These are phyloP conservation scores for Pogona vitticeps DNA, from an alignment of 2,113 vertebrate genomes.

Conservation along the genomic window DNA sequence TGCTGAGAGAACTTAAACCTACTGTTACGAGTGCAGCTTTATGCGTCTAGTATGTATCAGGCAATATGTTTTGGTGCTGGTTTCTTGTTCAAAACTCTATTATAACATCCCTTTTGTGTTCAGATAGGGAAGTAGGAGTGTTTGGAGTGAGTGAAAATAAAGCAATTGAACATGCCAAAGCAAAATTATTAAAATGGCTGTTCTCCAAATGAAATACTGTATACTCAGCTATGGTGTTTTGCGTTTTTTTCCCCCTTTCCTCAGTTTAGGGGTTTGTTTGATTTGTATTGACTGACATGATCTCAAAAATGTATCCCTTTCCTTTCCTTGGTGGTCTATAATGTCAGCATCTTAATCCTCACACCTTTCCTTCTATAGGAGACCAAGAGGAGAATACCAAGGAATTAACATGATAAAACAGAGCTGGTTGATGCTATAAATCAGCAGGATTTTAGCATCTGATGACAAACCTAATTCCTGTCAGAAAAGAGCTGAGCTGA, in stretches of 20 bases:
- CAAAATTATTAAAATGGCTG: neutral
- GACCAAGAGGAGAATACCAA: neutral
- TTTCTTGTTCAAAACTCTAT: constrained; percentile 1
- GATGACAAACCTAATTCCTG: constrained; percentile 89
- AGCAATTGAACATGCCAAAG: neutral
- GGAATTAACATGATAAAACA: constrained; percentile 23
- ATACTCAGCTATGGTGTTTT: neutral
- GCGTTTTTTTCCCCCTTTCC: too few relatives aligned
- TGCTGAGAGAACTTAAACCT: constrained; percentile 21
- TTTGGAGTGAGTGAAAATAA: neutral
- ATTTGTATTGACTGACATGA: too few relatives aligned
- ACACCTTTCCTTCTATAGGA: constrained; percentile 12
- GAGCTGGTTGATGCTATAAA: constrained; percentile 80
- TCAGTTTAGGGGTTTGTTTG: too few relatives aligned
- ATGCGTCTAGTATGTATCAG: constrained; percentile 44
- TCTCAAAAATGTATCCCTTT: neutral
- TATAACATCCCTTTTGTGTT: neutral
- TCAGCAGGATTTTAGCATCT: constrained; percentile 90
- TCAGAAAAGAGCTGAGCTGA: constrained; percentile 80
- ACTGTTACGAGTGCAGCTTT: neutral
- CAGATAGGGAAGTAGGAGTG: neutral
- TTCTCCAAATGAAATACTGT: neutral
- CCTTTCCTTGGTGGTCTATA: constrained; percentile 14
- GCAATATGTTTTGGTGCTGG: neutral
- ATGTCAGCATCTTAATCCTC: constrained; percentile 41